Evolutionary conservation across 1,140 invertebrate genomes (phyloP), one percentile per base, ranked within the genome.

Genomic region (Temnothorax longispinosus): DNA sequence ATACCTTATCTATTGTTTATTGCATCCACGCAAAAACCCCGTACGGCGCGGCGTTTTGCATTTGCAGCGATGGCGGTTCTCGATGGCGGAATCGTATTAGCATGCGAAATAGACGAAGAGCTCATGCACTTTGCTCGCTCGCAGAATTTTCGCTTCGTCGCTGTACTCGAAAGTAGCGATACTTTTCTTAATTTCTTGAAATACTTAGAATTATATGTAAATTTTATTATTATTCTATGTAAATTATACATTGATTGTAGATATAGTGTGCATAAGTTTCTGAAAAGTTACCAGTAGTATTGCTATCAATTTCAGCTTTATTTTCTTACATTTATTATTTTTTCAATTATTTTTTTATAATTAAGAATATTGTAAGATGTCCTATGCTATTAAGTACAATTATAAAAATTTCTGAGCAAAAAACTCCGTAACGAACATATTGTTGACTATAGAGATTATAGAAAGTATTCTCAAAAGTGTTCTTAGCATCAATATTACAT

Each of bases 1-100:
- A 75, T 75, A 84, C 67, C 80, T 84, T 84, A 84, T 84, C 80
- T 84, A 84, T 84, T 84, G 80, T 84, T 84, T 84, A 84, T 84
- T 74, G 69, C 80, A 72, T 84, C 56, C 41, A 32, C 27, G 71
- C 80, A 84, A 84, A 84, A 84, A 84, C 67, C 6, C 18, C 54
- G 80, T 84, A 84, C 38, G 69, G 80, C 27, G 50, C 27, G 27
- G n/a, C 80, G 54, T 84, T 84, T 84, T 75, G 69, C 80, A 84
- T 74, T 84, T 62, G 80, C 80, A 60, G 41, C 80, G 27, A 60
- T 27, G 80, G 65, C 80, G 38, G 67, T 80, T 80, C 77, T 54
- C 64, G 77, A 80, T 80, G 77, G 50, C 50, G 80, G 80, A 84
- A 84, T 84, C 80, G 41, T 84, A 75, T 84, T 84, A 84, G 80